Base-by-base conservation (phyloP, 2,888 invertebrate species). In the Smittia aterrima region DNA sequence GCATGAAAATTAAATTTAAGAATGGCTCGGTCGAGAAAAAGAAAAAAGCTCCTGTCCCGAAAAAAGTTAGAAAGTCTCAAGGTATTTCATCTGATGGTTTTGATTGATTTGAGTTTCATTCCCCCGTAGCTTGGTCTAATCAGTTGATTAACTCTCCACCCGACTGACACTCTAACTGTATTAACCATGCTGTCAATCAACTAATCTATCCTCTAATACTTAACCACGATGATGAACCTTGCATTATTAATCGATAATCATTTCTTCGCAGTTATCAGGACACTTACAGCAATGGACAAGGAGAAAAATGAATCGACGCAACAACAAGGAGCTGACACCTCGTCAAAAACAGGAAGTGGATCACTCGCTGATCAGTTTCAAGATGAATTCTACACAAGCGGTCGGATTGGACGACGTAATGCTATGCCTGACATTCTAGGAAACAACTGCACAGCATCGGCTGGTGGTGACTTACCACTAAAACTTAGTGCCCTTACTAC, bases 401-500 rank as follows among this genome's bases (percentile, higher is more conserved):
- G 94, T 1, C 87, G 95, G 76, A 93, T 94, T 38, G 95, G 95
- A 18, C 86, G 95, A 74, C 85, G 95, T 77, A 96, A 96, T 84
- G 95, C 95, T 66, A 85, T 96, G 85, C 91, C 93, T 1, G 92
- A 95, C 81, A 93, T 95, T 78, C 84, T 90, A 78, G 89, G 91
- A 71, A 88, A 89, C 79, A 89, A 90, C 78, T 88, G 90, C 38
- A 86, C 88, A 77, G 87, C 90, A 76, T 87, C 89, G 75, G 91
- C 92, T 1, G 58, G 58, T n/a, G 90, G 91, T 7, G 92, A 92
- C 80, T 85, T 95, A 78, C 91, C 94, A 2, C 87, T 88, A 75
- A 86, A 89, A 78, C 84, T 95, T 79, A 89, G 91, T 81, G 88
- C 89, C 76, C 86, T 93, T 73, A 86, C 86, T 75, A 90, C 90